phyloP scores from a whole-genome alignment of 2,113 vertebrate genomes.

The Oxyura jamaicensis region DNA sequence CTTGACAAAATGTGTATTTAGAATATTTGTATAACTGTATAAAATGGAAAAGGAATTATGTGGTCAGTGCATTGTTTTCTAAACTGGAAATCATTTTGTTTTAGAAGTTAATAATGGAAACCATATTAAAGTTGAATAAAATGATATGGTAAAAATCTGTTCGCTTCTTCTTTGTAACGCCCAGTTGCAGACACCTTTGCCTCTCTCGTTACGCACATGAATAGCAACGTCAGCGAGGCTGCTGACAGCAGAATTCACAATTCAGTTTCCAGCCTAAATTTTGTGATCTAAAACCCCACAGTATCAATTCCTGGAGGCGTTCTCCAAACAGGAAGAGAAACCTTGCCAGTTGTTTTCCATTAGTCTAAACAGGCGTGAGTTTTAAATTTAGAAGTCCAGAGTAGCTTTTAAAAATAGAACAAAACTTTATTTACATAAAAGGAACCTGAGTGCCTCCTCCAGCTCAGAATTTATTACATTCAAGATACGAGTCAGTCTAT shows the following conservation, averaged over 20 bases:
- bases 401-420: conserved; percentile 47
- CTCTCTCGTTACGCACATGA: background rate
- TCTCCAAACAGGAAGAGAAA: background rate
- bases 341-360: background rate
- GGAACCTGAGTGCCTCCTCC: conserved; percentile 26
- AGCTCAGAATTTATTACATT: conserved; percentile 26
- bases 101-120: conserved; percentile 86
- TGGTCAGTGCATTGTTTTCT: conserved; percentile 90
- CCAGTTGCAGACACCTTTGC: background rate
- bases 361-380: background rate
- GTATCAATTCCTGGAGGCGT: background rate
- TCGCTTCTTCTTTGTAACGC: background rate
- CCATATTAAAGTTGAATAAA: conserved; percentile 87
- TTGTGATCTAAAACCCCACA: background rate
- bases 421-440: conserved; percentile 48
- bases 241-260: background rate
- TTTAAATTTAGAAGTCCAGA: background rate
- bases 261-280: background rate
- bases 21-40: conserved; percentile 95
- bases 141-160: conserved; percentile 44
- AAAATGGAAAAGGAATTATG: conserved; percentile 85
- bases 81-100: conserved; percentile 90
- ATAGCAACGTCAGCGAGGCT: accelerated
- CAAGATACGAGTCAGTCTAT: background rate
- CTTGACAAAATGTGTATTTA: conserved; percentile 87